Base-by-base conservation (phyloP, 2,113 vertebrate genomes). In the Callopanchax toddi region DNA sequence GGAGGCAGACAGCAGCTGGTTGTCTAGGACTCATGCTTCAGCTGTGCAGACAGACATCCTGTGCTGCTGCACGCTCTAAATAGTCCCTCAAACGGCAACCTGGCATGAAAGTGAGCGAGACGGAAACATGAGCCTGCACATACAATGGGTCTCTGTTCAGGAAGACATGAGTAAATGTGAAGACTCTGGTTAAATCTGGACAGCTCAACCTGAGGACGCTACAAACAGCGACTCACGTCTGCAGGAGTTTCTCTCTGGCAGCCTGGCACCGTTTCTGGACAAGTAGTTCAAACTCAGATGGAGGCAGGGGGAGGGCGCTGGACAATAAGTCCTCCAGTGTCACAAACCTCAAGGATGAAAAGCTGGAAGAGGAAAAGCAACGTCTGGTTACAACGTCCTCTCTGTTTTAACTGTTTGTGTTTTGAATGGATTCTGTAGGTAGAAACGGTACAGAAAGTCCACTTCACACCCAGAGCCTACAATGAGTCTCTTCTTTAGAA, bases 291-390 rank as follows among this genome's bases (percentile, higher is more conserved):
- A 95, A 96, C 25, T 94, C 90, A 0, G 63, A 13, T 0, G 94
- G 95, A 37, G 92, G 82, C 55, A 96, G 82, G 0, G 96, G 96
- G 74, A 95, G 81, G 1, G 29, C 68, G 2, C 84, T 82, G 0
- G 58, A 73, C 12, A 90, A 86, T 4, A 97, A 21, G 42, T 96
- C 93, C 6, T 87, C 81, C 7, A 87, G 83, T 60, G 79, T 88
- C 21, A 98, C 91, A 88, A 98, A 97, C 25, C 94, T 90, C 22
- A 97, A 64, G 0, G 92, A 80, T 44, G 80, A 87, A 77, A 92
- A 97, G 69, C 96, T 98, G 34, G 5, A 72, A 37, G 2, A 36
- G 65, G 2, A 75, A 11, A 62, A 36, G 76, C 60, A 42, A 3
- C 12, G 12, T 6, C 29, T 32, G 6, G 52, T 25, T 12, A 37